These are phyloP conservation scores for Leucosticte australis DNA, from an alignment of 2,113 vertebrate species.

Conservation along the genomic window DNA sequence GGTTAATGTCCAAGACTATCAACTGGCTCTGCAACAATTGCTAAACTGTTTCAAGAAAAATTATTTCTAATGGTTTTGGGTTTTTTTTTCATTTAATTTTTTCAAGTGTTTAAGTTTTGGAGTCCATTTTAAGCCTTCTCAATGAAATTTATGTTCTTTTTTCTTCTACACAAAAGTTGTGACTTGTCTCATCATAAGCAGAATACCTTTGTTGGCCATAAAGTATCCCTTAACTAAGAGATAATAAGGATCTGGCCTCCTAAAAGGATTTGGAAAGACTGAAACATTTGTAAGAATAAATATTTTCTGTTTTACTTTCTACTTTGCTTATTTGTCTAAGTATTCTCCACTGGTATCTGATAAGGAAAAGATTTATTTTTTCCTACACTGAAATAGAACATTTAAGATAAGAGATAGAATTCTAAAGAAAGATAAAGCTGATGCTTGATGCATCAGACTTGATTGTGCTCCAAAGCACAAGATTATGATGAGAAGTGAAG, in stretches of 20 bases:
- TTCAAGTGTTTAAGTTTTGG: not conserved
- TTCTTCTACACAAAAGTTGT: not conserved
- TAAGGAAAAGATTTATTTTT: not conserved
- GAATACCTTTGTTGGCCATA: not conserved
- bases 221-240: not conserved
- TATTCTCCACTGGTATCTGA: not conserved
- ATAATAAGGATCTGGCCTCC: not conserved
- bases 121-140: not conserved
- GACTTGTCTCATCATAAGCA: not conserved
- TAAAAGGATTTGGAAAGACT: not conserved
- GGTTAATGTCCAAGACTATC: not conserved
- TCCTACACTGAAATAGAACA: not conserved
- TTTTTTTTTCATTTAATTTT: not conserved
- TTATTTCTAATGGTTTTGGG: rapidly evolving
- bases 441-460: not conserved
- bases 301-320: not conserved
- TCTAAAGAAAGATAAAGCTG: not conserved
- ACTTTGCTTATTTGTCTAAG: not conserved
- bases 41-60: not conserved
- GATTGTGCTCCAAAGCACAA: not conserved
- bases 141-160: not conserved
- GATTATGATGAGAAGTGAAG: not conserved
- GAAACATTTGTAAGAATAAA: not conserved
- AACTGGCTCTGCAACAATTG: not conserved
- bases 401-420: not conserved